A percentile compares a stretch with the other conserved stretches of the same genome.
phyloP scores from a whole-genome alignment of 2,888 invertebrate genomes.

The Agrochola litura region DNA sequence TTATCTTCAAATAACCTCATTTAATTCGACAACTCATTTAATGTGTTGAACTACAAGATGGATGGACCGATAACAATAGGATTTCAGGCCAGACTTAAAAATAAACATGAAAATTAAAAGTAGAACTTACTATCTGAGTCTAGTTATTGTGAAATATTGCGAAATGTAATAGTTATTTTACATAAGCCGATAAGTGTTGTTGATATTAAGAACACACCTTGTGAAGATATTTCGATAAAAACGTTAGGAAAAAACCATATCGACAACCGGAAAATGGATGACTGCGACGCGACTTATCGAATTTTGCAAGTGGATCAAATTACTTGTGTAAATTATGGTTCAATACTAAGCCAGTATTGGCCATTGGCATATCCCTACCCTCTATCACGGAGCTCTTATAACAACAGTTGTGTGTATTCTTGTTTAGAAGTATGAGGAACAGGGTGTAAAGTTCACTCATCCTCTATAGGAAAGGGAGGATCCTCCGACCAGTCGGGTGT shows the following conservation, averaged over 20 bases:
- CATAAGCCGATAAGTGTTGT: constrained; percentile 33
- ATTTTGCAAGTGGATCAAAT: constrained; percentile 8
- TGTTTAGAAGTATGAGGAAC: too few relatives aligned
- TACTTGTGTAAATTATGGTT: neutral
- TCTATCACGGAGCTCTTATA: neutral
- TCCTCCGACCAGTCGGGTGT: too few relatives aligned
- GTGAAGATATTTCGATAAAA: constrained; percentile 34
- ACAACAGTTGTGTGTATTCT: neutral
- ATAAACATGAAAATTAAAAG: constrained; percentile 6
- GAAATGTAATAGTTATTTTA: constrained; percentile 37
- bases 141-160: constrained; percentile 41
- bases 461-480: too few relatives aligned
- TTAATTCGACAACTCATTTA: constrained; percentile 34
- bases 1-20: constrained; percentile 33
- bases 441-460: too few relatives aligned
- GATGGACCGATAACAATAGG: constrained; percentile 40
- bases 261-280: constrained; percentile 17
- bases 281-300: constrained; percentile 16
- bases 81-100: constrained; percentile 5
- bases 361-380: neutral
- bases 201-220: constrained; percentile 30
- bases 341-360: neutral
- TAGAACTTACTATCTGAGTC: constrained; percentile 6
- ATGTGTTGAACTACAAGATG: constrained; percentile 25
- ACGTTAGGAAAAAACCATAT: constrained; percentile 11